Conservation (phyloP, 2,797 vertebrate species). For the Gambusia yucatana region DNA sequence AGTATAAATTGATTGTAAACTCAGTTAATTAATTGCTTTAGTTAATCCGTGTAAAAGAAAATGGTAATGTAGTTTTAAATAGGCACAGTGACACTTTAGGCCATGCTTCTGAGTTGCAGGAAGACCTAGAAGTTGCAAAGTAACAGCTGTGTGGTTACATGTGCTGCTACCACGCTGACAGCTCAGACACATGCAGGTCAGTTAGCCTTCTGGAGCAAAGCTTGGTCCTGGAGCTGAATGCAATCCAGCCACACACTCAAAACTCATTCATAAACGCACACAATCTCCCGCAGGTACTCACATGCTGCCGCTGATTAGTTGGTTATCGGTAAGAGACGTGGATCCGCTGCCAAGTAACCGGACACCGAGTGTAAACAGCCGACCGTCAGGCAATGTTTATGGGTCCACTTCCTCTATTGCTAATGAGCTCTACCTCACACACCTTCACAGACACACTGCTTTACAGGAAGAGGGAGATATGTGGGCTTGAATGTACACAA, state of each 20-base stretch:
- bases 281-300: slow-evolving; percentile 63
- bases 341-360: slow-evolving; percentile 63
- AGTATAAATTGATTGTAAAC: not conserved
- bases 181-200: not conserved
- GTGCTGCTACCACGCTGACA: slow-evolving; percentile 22
- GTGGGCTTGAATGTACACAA: slow-evolving; percentile 37
- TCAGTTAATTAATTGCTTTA: not conserved
- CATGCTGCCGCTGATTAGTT: slow-evolving; percentile 54
- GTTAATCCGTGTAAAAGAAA: not conserved
- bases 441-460: slow-evolving; percentile 19
- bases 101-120: not conserved
- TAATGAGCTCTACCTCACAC: slow-evolving; percentile 27
- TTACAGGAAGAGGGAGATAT: slow-evolving; percentile 26
- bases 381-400: slow-evolving; percentile 47
- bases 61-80: not conserved
- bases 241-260: slow-evolving; percentile 3
- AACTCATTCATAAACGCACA: slow-evolving; percentile 5
- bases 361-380: slow-evolving; percentile 66
- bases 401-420: slow-evolving; percentile 31
- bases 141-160: slow-evolving; percentile 14
- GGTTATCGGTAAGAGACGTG: slow-evolving; percentile 35
- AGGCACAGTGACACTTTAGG: not conserved
- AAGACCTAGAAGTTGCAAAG: not conserved
- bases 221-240: not conserved
- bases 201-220: not conserved